Base-by-base conservation (phyloP, 2,888 invertebrate species). In the Polia nebulosa region DNA sequence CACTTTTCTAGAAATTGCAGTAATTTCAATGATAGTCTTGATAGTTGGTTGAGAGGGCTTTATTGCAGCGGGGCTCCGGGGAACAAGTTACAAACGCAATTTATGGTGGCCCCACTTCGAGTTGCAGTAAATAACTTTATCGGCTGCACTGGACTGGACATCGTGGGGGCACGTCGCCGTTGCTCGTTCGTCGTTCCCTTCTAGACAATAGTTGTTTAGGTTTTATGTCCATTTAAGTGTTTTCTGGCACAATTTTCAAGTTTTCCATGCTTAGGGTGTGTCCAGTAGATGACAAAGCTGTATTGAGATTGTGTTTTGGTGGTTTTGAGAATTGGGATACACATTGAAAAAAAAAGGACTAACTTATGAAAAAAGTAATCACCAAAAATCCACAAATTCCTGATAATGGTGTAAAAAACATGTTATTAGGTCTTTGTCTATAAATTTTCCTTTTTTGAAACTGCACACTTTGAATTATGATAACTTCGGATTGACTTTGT, bases 81-180 rank as follows among this genome's bases (percentile, higher is more conserved):
- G 89, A 87, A 84, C 85, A 88, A 92, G 90, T 90, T 90, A 88
- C 88, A 91, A 93, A 94, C 88, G 88, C 92, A 93, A 94, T 93
- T 94, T 94, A 90, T 91, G 80, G 82, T 79, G 87, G 77, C 87
- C 86, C 86, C 89, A 89, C 90, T 93, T 88, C 88, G 82, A 88
- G 89, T 88, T 87, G 88, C 88, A 91, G 89, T 90, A 91, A 93
- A 93, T 93, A 92, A 92, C 88, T 92, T 92, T 89, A 89, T 91
- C 88, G 89, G 85, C 79, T 89, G 88, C 88, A 82, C 76, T 87
- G 89, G 86, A 86, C 86, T 87, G 89, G 86, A 87, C 85, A 84
- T 76, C 78, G 77, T 77, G 71, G 80, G 79, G 76, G 62, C 76
- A 73, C 66, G 80, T 72, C 66, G 49, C 36, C 59, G 45, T 58